Conservation (phyloP, 2,888 invertebrate genomes). For the Nephrotoma guestfalica region DNA sequence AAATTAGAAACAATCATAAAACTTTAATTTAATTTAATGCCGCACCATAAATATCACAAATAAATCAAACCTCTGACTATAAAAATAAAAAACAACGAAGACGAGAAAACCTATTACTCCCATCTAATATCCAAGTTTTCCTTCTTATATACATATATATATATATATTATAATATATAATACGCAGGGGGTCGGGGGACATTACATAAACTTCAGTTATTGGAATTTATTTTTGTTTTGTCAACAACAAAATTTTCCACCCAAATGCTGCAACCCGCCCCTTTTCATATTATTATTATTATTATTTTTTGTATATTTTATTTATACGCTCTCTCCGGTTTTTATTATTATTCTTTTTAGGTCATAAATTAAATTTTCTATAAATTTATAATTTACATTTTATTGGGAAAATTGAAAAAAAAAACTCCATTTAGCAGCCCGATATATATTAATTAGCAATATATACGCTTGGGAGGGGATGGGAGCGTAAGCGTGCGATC, state of each 20-base stretch:
- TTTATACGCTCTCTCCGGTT: not conserved
- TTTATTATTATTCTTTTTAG: not conserved
- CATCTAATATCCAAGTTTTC: not conserved
- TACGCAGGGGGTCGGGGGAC: not conserved
- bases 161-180: not conserved
- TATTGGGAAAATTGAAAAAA: not conserved
- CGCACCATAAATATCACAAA: not conserved
- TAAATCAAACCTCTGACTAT: not conserved
- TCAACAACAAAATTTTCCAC: not conserved
- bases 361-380: not conserved
- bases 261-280: not conserved
- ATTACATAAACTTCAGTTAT: not conserved
- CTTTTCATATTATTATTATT: not conserved
- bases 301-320: not conserved
- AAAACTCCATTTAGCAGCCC: not conserved
- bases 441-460: not conserved
- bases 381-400: not conserved
- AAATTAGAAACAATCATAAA: not conserved
- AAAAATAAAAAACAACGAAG: not conserved
- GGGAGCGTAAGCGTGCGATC: not conserved
- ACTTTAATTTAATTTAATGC: not conserved
- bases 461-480: not conserved
- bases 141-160: not conserved
- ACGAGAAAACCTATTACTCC: not conserved
- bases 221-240: not conserved